These are phyloP conservation scores for Arenaria interpres DNA, from an alignment of 2,113 vertebrate species.

Conservation along the genomic window DNA sequence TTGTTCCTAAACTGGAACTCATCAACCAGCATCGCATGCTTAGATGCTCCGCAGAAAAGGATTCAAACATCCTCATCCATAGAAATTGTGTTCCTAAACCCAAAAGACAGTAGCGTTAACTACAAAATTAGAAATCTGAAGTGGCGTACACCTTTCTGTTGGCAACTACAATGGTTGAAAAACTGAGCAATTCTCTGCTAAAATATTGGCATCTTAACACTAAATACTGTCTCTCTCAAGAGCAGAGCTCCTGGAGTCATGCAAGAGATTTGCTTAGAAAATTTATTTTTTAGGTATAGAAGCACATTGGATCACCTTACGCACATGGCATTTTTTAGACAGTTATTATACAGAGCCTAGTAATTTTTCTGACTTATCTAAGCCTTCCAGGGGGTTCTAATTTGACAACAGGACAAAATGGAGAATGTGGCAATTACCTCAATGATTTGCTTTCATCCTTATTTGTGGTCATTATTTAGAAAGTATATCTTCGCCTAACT, in stretches of 20 bases:
- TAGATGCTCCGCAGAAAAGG: neutral
- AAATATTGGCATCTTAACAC: neutral
- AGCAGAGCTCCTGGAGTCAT: neutral
- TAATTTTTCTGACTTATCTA: neutral
- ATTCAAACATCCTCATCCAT: neutral
- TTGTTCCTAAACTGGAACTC: neutral
- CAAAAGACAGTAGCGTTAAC: neutral
- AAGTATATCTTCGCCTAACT: neutral
- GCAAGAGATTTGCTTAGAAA: neutral
- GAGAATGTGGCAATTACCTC: neutral
- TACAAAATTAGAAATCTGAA: neutral
- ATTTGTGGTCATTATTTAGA: neutral
- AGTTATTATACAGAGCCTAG: neutral
- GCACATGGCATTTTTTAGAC: neutral
- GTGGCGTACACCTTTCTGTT: neutral
- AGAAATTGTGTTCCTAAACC: neutral
- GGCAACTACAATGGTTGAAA: neutral
- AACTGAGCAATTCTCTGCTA: neutral
- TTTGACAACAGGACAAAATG: neutral
- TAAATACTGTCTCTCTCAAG: neutral
- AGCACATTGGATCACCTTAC: neutral
- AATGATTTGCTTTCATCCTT: neutral
- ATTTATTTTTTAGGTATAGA: neutral
- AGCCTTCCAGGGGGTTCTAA: neutral
- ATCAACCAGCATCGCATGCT: neutral